Evolutionary conservation across 1,140 invertebrate genomes (phyloP), one percentile per base, ranked within the genome.

Genomic region (Trichoplusia ni): DNA sequence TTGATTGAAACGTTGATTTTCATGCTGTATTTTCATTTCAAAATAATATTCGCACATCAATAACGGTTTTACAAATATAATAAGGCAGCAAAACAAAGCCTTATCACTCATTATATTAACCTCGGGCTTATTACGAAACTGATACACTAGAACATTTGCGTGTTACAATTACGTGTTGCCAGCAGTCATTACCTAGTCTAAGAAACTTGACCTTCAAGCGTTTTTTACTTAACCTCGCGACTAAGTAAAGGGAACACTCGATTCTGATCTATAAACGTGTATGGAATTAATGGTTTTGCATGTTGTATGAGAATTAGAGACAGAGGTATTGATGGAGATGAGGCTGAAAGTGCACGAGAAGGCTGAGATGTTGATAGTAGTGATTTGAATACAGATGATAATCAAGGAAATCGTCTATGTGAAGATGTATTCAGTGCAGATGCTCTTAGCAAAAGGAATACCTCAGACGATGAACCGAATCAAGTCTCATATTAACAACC

Each of bases 161-260:
- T 74, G 73, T 62, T 47, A 49, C 60, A 62, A 35, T 73, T 72
- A 75, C 72, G 72, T 75, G 76, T 62, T 67, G 44, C 64, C 67
- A 65, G 61, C 69, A 68, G 60, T 76, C 64, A 73, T 77, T 77
- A 77, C 62, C 76, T 76, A 62, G 73, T 61, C 65, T 58, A 69
- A 60, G 64, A 68, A 67, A 66, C 51, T 64, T 74, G 73, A 75
- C 75, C 76, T 81, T 78, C 67, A 69, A 51, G 6, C 25, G 53
- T 63, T 56, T 56, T 56, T 38, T 56, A 37, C 19, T 35, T 38
- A 19, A 56, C 19, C 51, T 56, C 35, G 51, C 19, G n/a, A n/a
- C n/a, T 37, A 40, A 56, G 47, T 53, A 53, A 53, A 53, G 51
- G 51, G 51, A 40, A 27, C 33, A 23, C 11, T 23, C 21, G 35